phyloP scores from a whole-genome alignment of 2,113 vertebrate species.

The Apteryx mantelli region DNA sequence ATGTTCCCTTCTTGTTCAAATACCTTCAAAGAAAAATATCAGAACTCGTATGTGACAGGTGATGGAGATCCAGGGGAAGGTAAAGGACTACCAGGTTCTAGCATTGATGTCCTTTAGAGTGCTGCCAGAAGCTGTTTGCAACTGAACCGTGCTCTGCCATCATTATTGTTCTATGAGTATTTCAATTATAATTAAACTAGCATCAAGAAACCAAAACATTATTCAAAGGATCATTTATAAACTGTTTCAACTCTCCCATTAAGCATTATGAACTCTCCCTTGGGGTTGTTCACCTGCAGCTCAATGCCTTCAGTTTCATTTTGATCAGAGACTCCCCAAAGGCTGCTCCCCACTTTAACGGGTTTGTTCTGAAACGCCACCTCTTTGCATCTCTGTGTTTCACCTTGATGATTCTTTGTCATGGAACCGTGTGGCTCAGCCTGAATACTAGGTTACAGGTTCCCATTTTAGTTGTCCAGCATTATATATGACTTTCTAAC shows the following conservation, averaged over 20 bases:
- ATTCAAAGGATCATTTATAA: conserved; percentile 21
- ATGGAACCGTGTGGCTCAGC: background rate
- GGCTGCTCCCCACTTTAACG: background rate
- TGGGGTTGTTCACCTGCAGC: background rate
- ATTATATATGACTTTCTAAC: background rate
- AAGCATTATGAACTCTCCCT: background rate
- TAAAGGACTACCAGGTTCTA: background rate
- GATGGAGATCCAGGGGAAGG: background rate
- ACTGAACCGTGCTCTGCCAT: background rate
- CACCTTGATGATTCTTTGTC: background rate
- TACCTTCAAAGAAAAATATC: background rate
- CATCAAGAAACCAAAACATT: background rate
- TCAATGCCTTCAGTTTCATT: background rate
- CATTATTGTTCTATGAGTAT: background rate
- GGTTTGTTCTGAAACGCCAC: background rate
- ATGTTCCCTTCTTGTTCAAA: background rate
- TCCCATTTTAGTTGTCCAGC: background rate
- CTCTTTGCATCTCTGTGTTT: background rate
- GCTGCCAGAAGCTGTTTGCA: background rate
- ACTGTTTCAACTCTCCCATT: background rate
- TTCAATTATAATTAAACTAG: conserved; percentile 22
- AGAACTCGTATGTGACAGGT: background rate
- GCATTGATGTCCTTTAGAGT: background rate
- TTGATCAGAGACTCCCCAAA: background rate
- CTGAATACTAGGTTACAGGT: background rate